Evolutionary conservation across 64 coral and sea anemone species (phyloP), one percentile per base, ranked within the genome.

Genomic region (Trachythela sp.): DNA sequence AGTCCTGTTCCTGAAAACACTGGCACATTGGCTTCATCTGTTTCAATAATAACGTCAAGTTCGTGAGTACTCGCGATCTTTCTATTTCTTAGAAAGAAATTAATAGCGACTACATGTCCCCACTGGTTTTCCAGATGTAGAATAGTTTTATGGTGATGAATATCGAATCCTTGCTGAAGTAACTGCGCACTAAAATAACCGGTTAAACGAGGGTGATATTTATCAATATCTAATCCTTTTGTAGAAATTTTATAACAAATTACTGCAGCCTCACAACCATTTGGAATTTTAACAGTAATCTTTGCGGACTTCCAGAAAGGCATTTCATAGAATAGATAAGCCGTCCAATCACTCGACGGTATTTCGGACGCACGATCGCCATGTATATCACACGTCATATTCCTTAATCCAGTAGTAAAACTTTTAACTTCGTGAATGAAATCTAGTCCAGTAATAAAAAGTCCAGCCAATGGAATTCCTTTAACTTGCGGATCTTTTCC

Each of bases 241-340:
- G 71, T 77, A 77, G 71, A 77, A 77, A 77, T n/a, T 35, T 77
- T 4, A 17, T 2, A 34, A 35, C 71, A 77, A 35, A 77, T 77
- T 4, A 38, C 29, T 1, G 2, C 71, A 6, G 71, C 2, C 4
- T 32, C 71, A 3, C 1, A 77, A 77, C 17, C 3, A 27, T 1
- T 32, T 4, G 71, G 71, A 77, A 77, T 77, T 77, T 6, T 38
- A 2, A 77, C 71, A 32, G 31, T 36, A 77, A 77, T 77, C 26
- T 77, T 35, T 35, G 71, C 71, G 17, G 71, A 77, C 32, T 32
- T 35, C 71, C 71, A 77, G 32, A 77, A 77, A 77, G 71, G 71
- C 71, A 77, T 77, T 77, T 77, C 71, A 77, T 77, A 77, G 13
- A 77, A 77, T 29, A 80, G 33, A 30, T 80, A 80, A 80, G 75